These are phyloP conservation scores for Physeter macrocephalus DNA, from an alignment of 2,113 vertebrate species.

Conservation along the genomic window DNA sequence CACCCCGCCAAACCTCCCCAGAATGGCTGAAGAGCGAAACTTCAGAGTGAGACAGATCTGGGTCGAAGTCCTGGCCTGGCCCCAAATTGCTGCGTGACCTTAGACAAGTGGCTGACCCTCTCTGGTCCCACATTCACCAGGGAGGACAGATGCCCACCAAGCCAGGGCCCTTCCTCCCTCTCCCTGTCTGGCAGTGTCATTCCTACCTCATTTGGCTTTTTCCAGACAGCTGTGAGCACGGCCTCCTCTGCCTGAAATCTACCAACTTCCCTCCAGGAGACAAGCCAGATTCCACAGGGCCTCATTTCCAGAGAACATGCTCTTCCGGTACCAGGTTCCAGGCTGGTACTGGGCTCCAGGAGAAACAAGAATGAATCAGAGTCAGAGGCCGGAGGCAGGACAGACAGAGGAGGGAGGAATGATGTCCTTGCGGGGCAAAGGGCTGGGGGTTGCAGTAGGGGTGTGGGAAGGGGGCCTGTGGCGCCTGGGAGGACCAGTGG, in stretches of 20 bases:
- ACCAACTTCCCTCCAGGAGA: not conserved
- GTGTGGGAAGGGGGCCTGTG: no score
- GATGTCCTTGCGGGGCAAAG: rapidly evolving
- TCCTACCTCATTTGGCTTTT: not conserved
- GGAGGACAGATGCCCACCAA: no score
- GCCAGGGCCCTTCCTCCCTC: not conserved
- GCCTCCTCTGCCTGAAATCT: not conserved
- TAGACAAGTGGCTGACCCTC: not conserved
- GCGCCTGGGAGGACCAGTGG: not conserved
- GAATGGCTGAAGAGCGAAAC: not conserved
- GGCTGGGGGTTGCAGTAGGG: not conserved
- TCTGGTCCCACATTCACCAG: not conserved
- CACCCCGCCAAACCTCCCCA: not conserved
- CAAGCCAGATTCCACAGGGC: not conserved
- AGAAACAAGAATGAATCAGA: not conserved
- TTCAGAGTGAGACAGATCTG: not conserved
- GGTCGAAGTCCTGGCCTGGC: not conserved
- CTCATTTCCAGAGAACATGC: not conserved
- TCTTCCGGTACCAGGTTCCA: not conserved
- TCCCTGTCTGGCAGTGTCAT: not conserved
- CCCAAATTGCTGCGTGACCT: not conserved
- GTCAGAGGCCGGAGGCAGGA: not conserved
- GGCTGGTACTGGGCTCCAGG: not conserved
- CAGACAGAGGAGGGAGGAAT: no score
- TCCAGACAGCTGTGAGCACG: not conserved